phyloP scores from a whole-genome alignment of 1,140 invertebrate species.

The Asbolus verrucosus region DNA sequence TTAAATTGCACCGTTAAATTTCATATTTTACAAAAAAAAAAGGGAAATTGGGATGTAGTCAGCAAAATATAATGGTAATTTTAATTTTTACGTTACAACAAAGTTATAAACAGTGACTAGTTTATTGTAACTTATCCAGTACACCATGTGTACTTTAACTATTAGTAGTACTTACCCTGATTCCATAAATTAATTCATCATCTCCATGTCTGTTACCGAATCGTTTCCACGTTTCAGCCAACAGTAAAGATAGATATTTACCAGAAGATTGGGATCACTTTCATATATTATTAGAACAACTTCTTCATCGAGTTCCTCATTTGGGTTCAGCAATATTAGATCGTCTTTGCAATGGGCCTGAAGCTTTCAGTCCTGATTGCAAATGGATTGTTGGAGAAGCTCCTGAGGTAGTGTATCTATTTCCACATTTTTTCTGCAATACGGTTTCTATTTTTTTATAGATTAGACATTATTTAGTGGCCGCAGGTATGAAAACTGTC shows the following conservation, averaged over 20 bases:
- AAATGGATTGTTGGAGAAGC: constrained; percentile 94
- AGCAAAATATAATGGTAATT: no score
- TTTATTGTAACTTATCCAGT: no score
- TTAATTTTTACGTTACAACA: no score
- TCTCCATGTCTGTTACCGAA: no score
- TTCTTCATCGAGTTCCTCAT: constrained; percentile 85
- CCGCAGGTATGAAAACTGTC: constrained; percentile 95
- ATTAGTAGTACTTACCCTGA: no score
- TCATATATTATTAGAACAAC: constrained; percentile 86
- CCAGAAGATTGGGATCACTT: constrained; percentile 97
- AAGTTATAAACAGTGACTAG: no score
- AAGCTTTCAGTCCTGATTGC: constrained; percentile 94
- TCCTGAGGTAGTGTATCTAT: constrained; percentile 77
- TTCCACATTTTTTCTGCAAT: constrained; percentile 42
- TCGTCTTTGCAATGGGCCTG: constrained; percentile 86
- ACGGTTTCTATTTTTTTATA: constrained; percentile 64
- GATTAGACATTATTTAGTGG: constrained; percentile 95
- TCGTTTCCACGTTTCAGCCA: constrained; percentile 61
- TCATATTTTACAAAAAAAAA: no score
- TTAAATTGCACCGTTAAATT: no score
- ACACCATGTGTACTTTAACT: no score
- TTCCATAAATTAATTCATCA: no score
- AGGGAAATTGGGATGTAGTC: no score
- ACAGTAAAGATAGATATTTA: constrained; percentile 71
- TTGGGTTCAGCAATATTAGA: constrained; percentile 80